phyloP scores from a whole-genome alignment of 2,888 invertebrate species.

The Parochlus steinenii region DNA sequence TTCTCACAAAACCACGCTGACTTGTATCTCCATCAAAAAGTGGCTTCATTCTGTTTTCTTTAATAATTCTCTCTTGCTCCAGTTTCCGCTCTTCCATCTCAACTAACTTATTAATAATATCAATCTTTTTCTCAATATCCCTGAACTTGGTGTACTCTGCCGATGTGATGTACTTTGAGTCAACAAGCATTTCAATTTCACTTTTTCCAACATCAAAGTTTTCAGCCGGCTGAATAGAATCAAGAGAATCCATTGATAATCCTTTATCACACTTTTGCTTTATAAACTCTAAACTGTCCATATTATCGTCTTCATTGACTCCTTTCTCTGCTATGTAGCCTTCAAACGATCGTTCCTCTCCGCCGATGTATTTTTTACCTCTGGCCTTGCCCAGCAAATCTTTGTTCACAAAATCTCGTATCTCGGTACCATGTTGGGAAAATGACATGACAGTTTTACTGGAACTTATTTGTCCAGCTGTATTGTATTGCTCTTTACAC shows the following conservation, averaged over 20 bases:
- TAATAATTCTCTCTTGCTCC: conserved; percentile 41
- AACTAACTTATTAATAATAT: conserved; percentile 51
- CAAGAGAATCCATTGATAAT: conserved; percentile 32
- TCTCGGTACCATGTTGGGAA: conserved; percentile 10
- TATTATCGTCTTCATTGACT: conserved; percentile 40
- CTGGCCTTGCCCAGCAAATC: conserved; percentile 12
- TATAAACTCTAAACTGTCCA: conserved; percentile 42
- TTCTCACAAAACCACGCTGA: conserved; percentile 45
- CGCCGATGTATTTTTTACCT: conserved; percentile 14
- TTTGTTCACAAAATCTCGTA: conserved; percentile 15
- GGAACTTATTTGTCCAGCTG: conserved; percentile 28
- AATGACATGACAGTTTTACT: conserved; percentile 18
- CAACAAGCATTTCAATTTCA: neutral
- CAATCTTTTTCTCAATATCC: conserved; percentile 50
- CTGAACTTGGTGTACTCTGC: conserved; percentile 43
- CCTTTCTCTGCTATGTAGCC: conserved; percentile 44
- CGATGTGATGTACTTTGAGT: conserved; percentile 18
- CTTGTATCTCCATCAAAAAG: conserved; percentile 42
- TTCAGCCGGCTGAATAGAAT: conserved; percentile 21
- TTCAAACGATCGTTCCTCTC: conserved; percentile 40
- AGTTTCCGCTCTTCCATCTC: conserved; percentile 51
- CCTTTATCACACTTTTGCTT: conserved; percentile 18
- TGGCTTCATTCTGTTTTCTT: conserved; percentile 44
- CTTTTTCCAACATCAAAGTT: neutral
- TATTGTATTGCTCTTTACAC: conserved; percentile 28